These are phyloP conservation scores for Girardinichthys multiradiatus DNA, from an alignment of 2,113 vertebrate species.

Conservation along the genomic window DNA sequence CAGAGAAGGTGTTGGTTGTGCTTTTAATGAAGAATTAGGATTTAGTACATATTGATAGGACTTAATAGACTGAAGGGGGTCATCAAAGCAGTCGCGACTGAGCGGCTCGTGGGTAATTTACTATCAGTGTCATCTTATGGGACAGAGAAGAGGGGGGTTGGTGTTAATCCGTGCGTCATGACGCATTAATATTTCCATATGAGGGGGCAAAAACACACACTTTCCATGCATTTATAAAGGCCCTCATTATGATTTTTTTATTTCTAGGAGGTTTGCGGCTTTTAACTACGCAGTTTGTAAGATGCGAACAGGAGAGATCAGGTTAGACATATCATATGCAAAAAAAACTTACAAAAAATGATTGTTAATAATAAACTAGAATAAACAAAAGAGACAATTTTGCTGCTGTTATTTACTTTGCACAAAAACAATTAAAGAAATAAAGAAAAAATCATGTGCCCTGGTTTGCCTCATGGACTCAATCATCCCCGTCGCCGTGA, in stretches of 20 bases:
- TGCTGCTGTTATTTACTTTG: not conserved
- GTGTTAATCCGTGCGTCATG: slow-evolving; percentile 26
- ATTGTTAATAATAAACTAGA: not conserved
- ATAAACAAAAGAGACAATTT: not conserved
- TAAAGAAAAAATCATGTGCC: slow-evolving; percentile 1
- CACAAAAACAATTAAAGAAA: not conserved
- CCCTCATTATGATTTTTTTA: too few species aligned
- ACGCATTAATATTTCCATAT: slow-evolving; percentile 34
- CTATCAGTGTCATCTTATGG: slow-evolving; percentile 84
- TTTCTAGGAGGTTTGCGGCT: not conserved
- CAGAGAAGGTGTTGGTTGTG: slow-evolving; percentile 46
- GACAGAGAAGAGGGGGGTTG: not conserved
- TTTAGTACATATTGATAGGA: slow-evolving; percentile 74
- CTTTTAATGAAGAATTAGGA: slow-evolving; percentile 76
- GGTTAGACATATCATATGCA: not conserved
- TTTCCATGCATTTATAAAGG: not conserved
- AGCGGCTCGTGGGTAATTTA: slow-evolving; percentile 95
- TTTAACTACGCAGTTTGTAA: not conserved
- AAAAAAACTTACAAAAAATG: not conserved
- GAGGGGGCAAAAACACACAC: not conserved
- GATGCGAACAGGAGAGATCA: not conserved
- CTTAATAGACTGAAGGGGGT: slow-evolving; percentile 79
- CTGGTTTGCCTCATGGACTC: slow-evolving; percentile 1
- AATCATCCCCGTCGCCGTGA: not conserved
- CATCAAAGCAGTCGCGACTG: slow-evolving; percentile 84